Evolutionary conservation across 1,140 invertebrate genomes (phyloP), one percentile per base, ranked within the genome.

Genomic region (Drosophila pseudoananassae): DNA sequence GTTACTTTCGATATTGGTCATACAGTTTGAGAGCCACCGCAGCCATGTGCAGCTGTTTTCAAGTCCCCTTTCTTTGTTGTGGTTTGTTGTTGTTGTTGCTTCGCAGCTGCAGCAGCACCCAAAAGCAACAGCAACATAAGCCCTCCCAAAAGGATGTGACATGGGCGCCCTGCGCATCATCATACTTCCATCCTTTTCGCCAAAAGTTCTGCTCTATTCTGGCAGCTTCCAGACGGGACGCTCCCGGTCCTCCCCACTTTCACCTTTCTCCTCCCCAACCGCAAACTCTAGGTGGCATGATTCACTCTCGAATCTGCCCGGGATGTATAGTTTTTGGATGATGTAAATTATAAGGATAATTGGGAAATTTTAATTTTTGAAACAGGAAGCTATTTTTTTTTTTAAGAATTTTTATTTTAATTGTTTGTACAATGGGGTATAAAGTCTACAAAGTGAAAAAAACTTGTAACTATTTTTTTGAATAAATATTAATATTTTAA

Each of bases 31-130:
- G 38, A 81, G 60, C 33, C 58, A 46, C 31, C 68, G 82, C 40
- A 40, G 55, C 33, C 51, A 50, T 68, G 57, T 78, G 82, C 82
- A 85, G 83, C 83, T 87, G 83, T 83, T 82, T 88, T 83, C 49
- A 53, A 65, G 70, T 61, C 47, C 60, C 68, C 3, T 45, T 45
- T 45, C 43, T 46, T 17, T 84, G 81, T 80, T 84, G 68, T 77
- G 52, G 58, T 76, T 64, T 45, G 50, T 70, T 71, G 65, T 81
- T 85, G 73, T 81, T 85, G 73, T 78, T 85, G 69, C 65, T 38
- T 65, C 78, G 82, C 78, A 77, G 73, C 81, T 70, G 81, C 80
- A 73, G 55, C 36, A 51, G 40, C 70, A 56, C 17, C 46, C 65
- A 54, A 43, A 54, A 43, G 33, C 38, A 46, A 49, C 38, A 53